Base-by-base conservation (phyloP, 2,888 invertebrate species). In the Bombylius discolor region DNA sequence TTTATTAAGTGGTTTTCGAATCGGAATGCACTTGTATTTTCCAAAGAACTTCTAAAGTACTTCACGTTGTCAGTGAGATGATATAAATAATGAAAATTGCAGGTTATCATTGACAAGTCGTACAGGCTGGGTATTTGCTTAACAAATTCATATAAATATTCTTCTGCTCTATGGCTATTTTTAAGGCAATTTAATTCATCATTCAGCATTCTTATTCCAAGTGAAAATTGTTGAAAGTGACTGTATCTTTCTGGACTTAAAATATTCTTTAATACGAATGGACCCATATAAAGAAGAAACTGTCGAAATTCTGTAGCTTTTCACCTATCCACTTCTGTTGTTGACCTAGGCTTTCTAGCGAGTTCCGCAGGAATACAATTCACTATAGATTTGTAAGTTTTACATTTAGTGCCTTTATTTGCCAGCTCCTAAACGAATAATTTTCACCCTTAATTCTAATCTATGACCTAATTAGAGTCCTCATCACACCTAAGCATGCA, bases 271-370 rank as follows among this genome's bases (percentile, higher is more conserved):
- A 45, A 59, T 23, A 51, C 57, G 51, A 51, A 58, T 58, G 47
- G 57, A 5, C 52, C 57, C 47, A 48, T 59, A 53, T 58, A 61
- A 13, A 57, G 55, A 13, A 60, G 52, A 44, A 61, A 61, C 49
- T 61, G 57, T 11, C 55, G 55, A 50, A 60, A 61, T 55, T 58
- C 56, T 33, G 58, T 57, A 1, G 58, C 56, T 51, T 61, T 61
- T 55, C 57, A 59, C 33, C 58, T 49, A 31, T 51, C 11, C 12
- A 60, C 46, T 47, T 61, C 61, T 33, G 55, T 54, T n/a, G 58
- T 36, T n/a, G 47, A 39, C 39, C 56, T 57, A 9, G 58, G 58
- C 23, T 60, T 58, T 39, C 56, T 51, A 5, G 48, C 46, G 51
- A 60, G 59, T 31, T 61, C 57, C 5, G 36, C 5, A 12, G 53